Evolutionary conservation across 1,140 invertebrate species (phyloP), one percentile per base, ranked within the genome.

Genomic region (Achroia grisella): DNA sequence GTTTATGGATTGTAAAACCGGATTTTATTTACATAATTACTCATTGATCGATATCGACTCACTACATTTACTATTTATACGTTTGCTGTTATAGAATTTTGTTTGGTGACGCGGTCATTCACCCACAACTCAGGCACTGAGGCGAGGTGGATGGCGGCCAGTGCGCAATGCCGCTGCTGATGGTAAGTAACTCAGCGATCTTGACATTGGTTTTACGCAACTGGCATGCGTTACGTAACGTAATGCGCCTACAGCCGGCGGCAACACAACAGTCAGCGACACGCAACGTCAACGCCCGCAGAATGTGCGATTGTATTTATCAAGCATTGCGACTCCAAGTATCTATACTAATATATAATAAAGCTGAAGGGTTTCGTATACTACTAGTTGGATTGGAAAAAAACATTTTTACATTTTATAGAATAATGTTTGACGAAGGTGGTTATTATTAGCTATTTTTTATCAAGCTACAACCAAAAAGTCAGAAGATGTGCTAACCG

Each of bases 171-270:
- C 17, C 17, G 17, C 17, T 23, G 17, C 6, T 23, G 17, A 23
- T 6, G 2, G 17, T 3, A 3, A 6, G 33, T 35, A 35, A 12
- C 59, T 62, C 61, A 48, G 55, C 57, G 73, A 44, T 71, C 73
- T 80, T 77, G 76, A 80, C 73, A 75, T 77, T 80, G 76, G 59
- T 56, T 71, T 23, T 71, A 53, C 71, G 71, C 68, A 76, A 76
- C 62, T 61, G 61, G 48, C 49, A 37, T 17, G 42, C 51, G 48
- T 76, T 71, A 68, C 64, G 69, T 69, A 76, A 78, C 43, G 36
- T 36, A 45, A 53, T 37, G 46, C 23, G 17, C 32, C 12, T 30
- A 43, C 17, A 23, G 17, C 17, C 17, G 6, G 17, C 17, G 17
- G 17, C 17, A 23, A 23, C 17, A 6, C 17, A 23, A 6, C 17